These are phyloP conservation scores for Alviniconcha strummeri DNA, from an alignment of 2,888 invertebrate species.

Conservation along the genomic window DNA sequence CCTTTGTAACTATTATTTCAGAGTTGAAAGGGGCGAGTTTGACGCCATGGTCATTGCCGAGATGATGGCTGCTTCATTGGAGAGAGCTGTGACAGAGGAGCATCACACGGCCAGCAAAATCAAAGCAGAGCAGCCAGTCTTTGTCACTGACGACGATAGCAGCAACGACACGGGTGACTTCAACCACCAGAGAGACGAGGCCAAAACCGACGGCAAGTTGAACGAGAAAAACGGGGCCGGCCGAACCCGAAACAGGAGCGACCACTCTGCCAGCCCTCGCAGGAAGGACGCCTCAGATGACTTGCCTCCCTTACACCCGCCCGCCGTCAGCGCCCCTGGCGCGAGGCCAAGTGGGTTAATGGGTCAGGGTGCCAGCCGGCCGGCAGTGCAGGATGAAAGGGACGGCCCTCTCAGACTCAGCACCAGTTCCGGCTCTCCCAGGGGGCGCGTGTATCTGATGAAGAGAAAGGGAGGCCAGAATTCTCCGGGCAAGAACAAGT, in stretches of 20 bases:
- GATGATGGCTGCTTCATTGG: slow-evolving; percentile 4
- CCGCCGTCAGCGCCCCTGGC: background rate
- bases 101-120: no score
- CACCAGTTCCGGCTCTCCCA: background rate
- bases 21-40: slow-evolving; percentile 44
- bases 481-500: background rate
- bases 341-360: slow-evolving; percentile 10
- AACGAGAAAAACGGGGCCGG: no score
- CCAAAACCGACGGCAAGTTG: no score
- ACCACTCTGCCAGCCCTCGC: background rate
- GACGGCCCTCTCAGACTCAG: background rate
- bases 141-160: background rate
- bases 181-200: no score
- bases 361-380: background rate
- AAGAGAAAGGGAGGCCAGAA: slow-evolving; percentile 2
- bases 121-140: slow-evolving; percentile 2
- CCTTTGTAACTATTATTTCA: slow-evolving; percentile 28
- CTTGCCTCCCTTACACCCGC: slow-evolving; percentile 29
- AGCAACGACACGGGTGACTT: no score
- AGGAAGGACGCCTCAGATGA: background rate
- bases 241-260: background rate
- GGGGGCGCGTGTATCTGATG: slow-evolving; percentile 21
- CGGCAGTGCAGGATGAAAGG: background rate
- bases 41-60: slow-evolving; percentile 37
- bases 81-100: no score